Evolutionary conservation across 2,888 invertebrate genomes (phyloP).

Genomic region (Agriopis aurantiaria): DNA sequence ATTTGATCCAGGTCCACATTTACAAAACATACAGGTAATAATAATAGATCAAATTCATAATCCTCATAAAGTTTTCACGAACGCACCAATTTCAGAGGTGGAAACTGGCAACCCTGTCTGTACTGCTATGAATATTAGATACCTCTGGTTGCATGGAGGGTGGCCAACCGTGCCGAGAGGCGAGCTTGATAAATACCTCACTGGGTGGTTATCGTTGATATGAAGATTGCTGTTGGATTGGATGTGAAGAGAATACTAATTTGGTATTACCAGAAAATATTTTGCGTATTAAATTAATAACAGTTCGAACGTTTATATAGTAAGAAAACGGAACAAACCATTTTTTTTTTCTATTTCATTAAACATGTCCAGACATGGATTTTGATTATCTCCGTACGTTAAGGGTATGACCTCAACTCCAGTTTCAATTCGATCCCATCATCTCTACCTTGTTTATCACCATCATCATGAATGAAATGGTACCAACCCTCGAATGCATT

Average conservation of each 20-base stretch:
- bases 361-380: too few relatives aligned
- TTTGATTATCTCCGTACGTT: too few relatives aligned
- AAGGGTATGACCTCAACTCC: too few relatives aligned
- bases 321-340: too few relatives aligned
- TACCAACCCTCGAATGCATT: too few relatives aligned
- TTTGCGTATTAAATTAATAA: neutral
- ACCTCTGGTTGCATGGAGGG: conserved; percentile 39
- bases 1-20: too few relatives aligned
- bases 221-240: conserved; percentile 1
- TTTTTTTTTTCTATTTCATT: too few relatives aligned
- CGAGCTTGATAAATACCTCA: conserved; percentile 18
- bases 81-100: neutral
- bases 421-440: too few relatives aligned
- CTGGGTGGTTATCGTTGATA: neutral
- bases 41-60: neutral
- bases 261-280: neutral
- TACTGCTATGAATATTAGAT: conserved; percentile 50
- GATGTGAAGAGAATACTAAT: neutral
- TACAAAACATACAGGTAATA: too few relatives aligned
- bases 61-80: conserved; percentile 10
- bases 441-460: too few relatives aligned
- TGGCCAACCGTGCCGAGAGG: conserved; percentile 20
- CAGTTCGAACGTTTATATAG: neutral
- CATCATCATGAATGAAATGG: too few relatives aligned
- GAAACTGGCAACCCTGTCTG: conserved; percentile 31